Percentiles rank a stretch among this genome's conserved stretches.
Conservation (phyloP, 2,113 vertebrate genomes). For the Perca fluviatilis region DNA sequence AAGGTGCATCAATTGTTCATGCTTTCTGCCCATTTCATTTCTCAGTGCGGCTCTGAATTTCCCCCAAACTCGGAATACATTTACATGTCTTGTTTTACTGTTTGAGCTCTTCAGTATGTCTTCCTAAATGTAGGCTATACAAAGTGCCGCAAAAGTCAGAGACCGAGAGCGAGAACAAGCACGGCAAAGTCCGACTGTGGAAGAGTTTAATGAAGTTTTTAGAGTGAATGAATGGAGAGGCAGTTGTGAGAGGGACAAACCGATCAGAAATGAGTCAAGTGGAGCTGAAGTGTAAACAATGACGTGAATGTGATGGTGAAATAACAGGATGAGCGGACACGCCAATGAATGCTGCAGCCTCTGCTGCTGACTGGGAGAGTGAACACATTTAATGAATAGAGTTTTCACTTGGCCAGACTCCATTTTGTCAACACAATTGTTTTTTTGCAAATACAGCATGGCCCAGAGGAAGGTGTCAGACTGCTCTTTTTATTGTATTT, state of each 20-base stretch:
- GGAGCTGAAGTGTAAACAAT: slow-evolving; percentile 60
- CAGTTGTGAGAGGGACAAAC: slow-evolving; percentile 34
- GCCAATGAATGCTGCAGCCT: slow-evolving; percentile 10
- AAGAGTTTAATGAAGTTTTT: slow-evolving; percentile 51
- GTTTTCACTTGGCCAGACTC: slow-evolving; percentile 57
- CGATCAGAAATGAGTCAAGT: slow-evolving; percentile 52
- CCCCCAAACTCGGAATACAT: not conserved
- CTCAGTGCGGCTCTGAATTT: not conserved
- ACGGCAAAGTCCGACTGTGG: not conserved
- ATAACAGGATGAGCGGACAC: slow-evolving; percentile 62
- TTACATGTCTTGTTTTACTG: not conserved
- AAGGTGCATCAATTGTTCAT: not conserved
- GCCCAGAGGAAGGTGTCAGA: slow-evolving; percentile 43
- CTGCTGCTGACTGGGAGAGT: slow-evolving; percentile 45
- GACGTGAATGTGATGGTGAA: slow-evolving; percentile 59
- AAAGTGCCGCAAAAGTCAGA: slow-evolving; percentile 4
- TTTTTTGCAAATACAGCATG: slow-evolving; percentile 36
- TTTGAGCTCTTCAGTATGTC: not conserved
- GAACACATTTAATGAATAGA: slow-evolving; percentile 70
- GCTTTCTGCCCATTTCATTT: not conserved
- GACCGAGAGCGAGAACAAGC: not conserved
- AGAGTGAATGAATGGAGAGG: slow-evolving; percentile 37
- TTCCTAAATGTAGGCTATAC: not conserved
- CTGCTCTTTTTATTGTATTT: not conserved
- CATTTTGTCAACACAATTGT: slow-evolving; percentile 62